Evolutionary conservation across 2,888 invertebrate genomes (phyloP).

Genomic region (Sepioteuthis lessoniana): DNA sequence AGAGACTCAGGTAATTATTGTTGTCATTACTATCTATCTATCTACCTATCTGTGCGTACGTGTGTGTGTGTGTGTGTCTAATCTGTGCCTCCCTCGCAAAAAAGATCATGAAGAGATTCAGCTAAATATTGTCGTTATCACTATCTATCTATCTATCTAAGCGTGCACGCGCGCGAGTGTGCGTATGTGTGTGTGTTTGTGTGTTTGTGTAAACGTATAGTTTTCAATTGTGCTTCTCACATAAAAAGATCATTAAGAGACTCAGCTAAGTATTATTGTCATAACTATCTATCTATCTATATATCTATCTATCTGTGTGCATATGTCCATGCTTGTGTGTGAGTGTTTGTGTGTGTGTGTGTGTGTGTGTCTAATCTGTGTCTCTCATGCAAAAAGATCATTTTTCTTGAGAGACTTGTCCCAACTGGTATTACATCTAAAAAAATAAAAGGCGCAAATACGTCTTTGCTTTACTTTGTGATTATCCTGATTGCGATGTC

Average conservation of each 20-base stretch:
- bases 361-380: not conserved
- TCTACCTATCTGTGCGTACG: conserved; percentile 24
- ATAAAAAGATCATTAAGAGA: no score
- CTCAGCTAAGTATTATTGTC: no score
- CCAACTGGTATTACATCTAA: not conserved
- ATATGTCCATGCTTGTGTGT: not conserved
- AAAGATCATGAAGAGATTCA: no score
- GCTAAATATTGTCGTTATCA: not conserved
- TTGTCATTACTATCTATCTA: conserved; percentile 35
- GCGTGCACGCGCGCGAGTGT: no score
- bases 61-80: not conserved
- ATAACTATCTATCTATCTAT: not conserved
- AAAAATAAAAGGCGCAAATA: not conserved
- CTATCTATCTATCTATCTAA: not conserved
- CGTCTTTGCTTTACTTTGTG: not conserved
- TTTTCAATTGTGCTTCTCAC: no score
- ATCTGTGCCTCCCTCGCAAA: no score
- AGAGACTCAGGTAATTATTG: no score
- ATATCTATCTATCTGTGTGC: not conserved
- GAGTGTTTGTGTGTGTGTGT: not conserved
- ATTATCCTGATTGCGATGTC: not conserved
- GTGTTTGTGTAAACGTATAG: no score
- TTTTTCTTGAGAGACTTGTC: no score
- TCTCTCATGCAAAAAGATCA: no score
- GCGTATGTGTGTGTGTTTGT: not conserved